Base-by-base conservation (phyloP, 2,797 vertebrate genomes). In the Emys orbicularis region DNA sequence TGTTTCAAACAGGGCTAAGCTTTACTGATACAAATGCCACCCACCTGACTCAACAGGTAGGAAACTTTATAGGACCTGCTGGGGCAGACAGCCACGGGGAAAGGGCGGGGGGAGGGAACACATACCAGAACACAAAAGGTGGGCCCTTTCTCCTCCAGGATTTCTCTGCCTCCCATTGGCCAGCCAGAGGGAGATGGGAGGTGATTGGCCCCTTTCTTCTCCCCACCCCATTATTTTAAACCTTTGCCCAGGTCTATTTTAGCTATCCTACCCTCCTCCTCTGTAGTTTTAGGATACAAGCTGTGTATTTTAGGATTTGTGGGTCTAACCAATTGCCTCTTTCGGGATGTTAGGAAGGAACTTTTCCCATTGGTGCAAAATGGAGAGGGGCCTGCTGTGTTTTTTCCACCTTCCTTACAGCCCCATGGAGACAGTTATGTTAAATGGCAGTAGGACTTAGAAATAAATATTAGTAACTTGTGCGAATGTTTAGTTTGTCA, bases 11-110 rank as follows among this genome's bases (percentile, higher is more conserved):
- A 90, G 82, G 54, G 7, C 54, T 34, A 56, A 1, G 3, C 3
- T 68, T 1, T 1, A 13, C 1, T 0, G 53, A 47, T 79, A 53
- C 13, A 88, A 4, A 7, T 65, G 16, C 13, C 34, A n/a, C 34
- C 4, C 34, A n/a, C 18, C 34, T 65, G 31, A n/a, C 34, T 19
- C 8, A 19, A n/a, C 18, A 34, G 61, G 61, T 18, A 19, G 61
- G 61, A 65, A 65, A 65, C 13, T 61, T 34, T 61, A 61, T 61
- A 61, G 27, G 27, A 59, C 6, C 15, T 16, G 15, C 31, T 34
- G 13, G 6, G 15, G 61, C 34, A n/a, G 61, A 65, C 8, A 65
- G 61, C 16, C 34, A n/a, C 34, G 9, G 61, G 16, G 61, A 65
- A 65, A 68, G 65, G n/a, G n/a, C 9, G 2, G 18, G 19, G n/a